Percentiles rank a stretch among this genome's conserved stretches.
These are phyloP conservation scores for Chionis minor DNA, from an alignment of 2,113 vertebrate species.

Conservation along the genomic window DNA sequence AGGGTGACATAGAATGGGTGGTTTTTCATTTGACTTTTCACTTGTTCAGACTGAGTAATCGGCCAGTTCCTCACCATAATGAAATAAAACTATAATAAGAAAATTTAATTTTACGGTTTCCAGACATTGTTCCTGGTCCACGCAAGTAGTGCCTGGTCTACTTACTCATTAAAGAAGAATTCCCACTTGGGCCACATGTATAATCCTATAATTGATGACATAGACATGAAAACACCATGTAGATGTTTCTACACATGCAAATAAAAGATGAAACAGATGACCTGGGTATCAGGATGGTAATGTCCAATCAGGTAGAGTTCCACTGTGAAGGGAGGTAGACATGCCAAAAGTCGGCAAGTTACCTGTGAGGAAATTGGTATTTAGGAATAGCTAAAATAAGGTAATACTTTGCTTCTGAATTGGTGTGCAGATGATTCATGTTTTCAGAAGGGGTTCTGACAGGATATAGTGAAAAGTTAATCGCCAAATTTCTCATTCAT, in stretches of 20 bases:
- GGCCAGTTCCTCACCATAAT: background rate
- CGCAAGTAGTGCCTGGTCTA: background rate
- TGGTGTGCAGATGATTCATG: background rate
- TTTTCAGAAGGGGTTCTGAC: background rate
- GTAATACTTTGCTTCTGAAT: background rate
- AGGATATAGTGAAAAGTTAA: background rate
- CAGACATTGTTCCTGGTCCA: background rate
- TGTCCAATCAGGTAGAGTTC: background rate
- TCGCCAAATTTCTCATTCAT: background rate
- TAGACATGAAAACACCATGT: background rate
- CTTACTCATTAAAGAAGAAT: background rate
- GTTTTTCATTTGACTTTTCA: background rate
- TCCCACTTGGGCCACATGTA: background rate
- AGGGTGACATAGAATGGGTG: background rate
- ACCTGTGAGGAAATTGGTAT: background rate
- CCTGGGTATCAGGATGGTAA: background rate
- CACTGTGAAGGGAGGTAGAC: background rate
- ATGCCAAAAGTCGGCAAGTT: background rate
- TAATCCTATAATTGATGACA: background rate
- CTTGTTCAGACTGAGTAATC: background rate
- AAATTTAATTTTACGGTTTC: background rate
- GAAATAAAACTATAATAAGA: background rate
- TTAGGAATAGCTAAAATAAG: background rate
- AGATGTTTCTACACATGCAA: background rate
- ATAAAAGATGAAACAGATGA: background rate